Percentiles rank a stretch among this genome's conserved stretches.
Conservation (phyloP, 2,888 invertebrate species). For the Itoplectis maculator region DNA sequence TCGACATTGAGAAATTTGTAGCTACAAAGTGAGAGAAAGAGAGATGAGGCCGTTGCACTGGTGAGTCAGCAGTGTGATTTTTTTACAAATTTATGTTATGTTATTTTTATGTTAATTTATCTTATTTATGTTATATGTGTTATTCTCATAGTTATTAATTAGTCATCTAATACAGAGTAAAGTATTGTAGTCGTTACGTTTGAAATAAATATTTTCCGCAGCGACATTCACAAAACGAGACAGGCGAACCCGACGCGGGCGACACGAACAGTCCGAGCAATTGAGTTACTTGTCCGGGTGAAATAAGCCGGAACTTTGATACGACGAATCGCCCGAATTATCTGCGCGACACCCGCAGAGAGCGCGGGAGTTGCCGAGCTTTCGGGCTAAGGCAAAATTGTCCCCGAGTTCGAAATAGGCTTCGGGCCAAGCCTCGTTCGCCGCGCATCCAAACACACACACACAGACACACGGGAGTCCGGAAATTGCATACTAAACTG, state of each 20-base stretch:
- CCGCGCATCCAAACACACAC: neutral
- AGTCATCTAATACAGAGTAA: no score
- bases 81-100: no score
- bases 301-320: slow-evolving; percentile 79
- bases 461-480: slow-evolving; percentile 30
- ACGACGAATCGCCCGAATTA: slow-evolving; percentile 79
- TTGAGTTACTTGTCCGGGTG: slow-evolving; percentile 69
- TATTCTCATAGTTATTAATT: no score
- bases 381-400: slow-evolving; percentile 70
- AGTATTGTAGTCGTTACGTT: no score
- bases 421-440: slow-evolving; percentile 54
- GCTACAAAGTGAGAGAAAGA: neutral
- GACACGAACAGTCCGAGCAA: no score
- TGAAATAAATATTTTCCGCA: no score
- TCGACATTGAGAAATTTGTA: slow-evolving; percentile 12
- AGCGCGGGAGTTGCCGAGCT: slow-evolving; percentile 66
- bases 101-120: no score
- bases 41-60: no score
- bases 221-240: no score
- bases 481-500: slow-evolving; percentile 47
- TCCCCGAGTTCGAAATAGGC: slow-evolving; percentile 72
- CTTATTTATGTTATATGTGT: no score
- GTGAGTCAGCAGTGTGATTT: no score
- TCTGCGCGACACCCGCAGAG: slow-evolving; percentile 73
- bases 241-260: no score